Evolutionary conservation across 2,888 invertebrate species (phyloP).

Genomic region (Hypena proboscidalis): DNA sequence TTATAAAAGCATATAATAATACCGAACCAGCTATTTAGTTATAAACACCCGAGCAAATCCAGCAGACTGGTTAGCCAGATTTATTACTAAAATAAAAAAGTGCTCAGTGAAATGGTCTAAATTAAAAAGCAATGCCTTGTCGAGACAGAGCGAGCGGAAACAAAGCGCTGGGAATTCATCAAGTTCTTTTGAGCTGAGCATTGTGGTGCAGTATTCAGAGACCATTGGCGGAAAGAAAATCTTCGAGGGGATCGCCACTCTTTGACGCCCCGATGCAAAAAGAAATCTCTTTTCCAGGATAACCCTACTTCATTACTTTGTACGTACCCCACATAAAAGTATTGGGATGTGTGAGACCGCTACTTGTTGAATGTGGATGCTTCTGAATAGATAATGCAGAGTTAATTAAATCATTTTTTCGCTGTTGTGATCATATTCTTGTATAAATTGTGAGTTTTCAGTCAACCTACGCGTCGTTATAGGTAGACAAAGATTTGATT

Average conservation of each 20-base stretch:
- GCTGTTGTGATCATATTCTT: constrained; percentile 49
- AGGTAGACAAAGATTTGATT: too few relatives aligned
- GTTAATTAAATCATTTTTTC: constrained; percentile 67
- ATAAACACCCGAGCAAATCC: constrained; percentile 41
- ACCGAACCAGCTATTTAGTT: constrained; percentile 7
- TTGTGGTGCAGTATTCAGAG: constrained; percentile 76
- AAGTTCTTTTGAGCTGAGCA: constrained; percentile 81
- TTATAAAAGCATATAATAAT: background rate
- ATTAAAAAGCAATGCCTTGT: constrained; percentile 83
- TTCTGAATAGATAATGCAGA: constrained; percentile 68
- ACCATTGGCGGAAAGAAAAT: constrained; percentile 78
- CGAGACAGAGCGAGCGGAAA: constrained; percentile 79
- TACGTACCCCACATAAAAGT: constrained; percentile 61
- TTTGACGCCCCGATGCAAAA: constrained; percentile 77
- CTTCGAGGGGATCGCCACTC: constrained; percentile 77
- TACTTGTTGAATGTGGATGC: constrained; percentile 75
- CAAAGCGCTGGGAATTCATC: constrained; percentile 82
- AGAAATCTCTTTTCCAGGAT: constrained; percentile 66
- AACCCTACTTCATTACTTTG: constrained; percentile 75
- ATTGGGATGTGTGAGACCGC: constrained; percentile 64
- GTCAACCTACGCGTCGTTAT: too few relatives aligned
- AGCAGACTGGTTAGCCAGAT: constrained; percentile 65
- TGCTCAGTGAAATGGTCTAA: constrained; percentile 74
- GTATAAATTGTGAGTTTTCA: too few relatives aligned
- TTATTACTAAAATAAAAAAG: constrained; percentile 76